A percentile compares a stretch with the other conserved stretches of the same genome.
Evolutionary conservation across 1,140 invertebrate species (phyloP).

Genomic region (Lucilia cuprina): DNA sequence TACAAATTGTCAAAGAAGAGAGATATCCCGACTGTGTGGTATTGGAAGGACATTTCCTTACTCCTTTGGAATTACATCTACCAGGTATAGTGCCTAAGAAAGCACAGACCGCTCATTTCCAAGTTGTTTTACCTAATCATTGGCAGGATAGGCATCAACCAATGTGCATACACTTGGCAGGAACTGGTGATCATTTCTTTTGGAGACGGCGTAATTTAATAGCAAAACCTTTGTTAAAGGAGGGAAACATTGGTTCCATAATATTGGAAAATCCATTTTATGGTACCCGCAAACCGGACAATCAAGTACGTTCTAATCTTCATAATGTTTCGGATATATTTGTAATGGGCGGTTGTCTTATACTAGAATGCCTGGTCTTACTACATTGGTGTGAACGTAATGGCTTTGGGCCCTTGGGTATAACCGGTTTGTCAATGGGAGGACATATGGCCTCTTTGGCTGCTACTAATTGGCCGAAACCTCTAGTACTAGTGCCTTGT

Average conservation of each 20-base stretch:
- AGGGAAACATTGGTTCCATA: constrained; percentile 90
- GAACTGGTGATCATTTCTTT: constrained; percentile 97
- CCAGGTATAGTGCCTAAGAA: constrained; percentile 88
- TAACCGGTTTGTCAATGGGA: constrained; percentile 99
- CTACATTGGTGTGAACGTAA: constrained; percentile 92
- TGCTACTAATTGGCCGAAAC: constrained; percentile 93
- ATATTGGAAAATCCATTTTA: constrained; percentile 98
- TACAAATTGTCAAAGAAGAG: constrained; percentile 90
- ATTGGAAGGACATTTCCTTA: constrained; percentile 88
- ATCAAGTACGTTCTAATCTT: constrained; percentile 89
- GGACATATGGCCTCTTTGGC: constrained; percentile 98
- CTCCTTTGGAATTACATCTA: constrained; percentile 82
- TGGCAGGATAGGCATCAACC: constrained; percentile 82
- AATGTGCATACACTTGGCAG: constrained; percentile 92
- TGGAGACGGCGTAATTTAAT: constrained; percentile 89
- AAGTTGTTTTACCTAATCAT: constrained; percentile 82
- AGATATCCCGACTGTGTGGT: constrained; percentile 76
- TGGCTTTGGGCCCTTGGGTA: constrained; percentile 87
- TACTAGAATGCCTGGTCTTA: constrained; percentile 90
- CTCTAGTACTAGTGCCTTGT: constrained; percentile 91
- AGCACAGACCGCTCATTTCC: constrained; percentile 82
- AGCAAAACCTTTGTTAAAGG: constrained; percentile 83
- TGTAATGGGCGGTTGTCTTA: constrained; percentile 97
- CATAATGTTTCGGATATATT: constrained; percentile 98
- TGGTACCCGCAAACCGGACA: constrained; percentile 88